Conservation (phyloP, 1,140 invertebrate species). For the Limonius californicus region DNA sequence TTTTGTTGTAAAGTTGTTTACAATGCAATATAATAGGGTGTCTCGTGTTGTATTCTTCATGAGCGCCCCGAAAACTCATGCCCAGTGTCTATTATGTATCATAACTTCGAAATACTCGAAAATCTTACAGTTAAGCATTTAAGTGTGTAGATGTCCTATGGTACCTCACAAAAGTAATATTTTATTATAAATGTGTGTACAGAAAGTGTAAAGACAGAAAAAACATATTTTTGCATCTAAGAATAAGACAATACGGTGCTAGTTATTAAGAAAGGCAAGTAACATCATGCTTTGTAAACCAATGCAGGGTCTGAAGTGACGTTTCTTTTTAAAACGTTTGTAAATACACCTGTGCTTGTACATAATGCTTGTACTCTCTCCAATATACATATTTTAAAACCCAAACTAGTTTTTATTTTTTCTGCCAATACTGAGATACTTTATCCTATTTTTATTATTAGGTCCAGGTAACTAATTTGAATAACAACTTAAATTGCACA, state of each 20-base stretch:
- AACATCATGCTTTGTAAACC: constrained; percentile 17
- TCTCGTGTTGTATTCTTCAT: no score
- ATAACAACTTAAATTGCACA: no score
- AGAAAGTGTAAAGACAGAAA: constrained; percentile 18
- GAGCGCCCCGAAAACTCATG: no score
- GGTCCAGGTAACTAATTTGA: no score
- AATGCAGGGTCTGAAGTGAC: constrained; percentile 12
- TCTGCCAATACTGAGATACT: no score
- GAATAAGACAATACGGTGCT: constrained; percentile 24
- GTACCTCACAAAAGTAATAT: constrained; percentile 21
- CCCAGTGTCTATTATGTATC: no score
- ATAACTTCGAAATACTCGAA: neutral
- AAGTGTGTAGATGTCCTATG: constrained; percentile 17
- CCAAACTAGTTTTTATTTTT: no score
- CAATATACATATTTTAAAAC: constrained; percentile 8
- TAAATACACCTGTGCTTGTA: constrained; percentile 6
- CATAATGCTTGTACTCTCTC: constrained; percentile 1
- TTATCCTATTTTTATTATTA: no score
- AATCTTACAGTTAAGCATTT: neutral
- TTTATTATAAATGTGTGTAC: constrained; percentile 19
- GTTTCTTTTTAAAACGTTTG: neutral
- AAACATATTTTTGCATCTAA: constrained; percentile 23
- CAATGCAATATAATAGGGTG: no score
- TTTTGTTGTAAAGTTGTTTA: no score
- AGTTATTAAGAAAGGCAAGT: constrained; percentile 18